Percentiles rank a stretch among this genome's conserved stretches.
Conservation (phyloP, 2,797 vertebrate genomes). For the Myotis vivesi region DNA sequence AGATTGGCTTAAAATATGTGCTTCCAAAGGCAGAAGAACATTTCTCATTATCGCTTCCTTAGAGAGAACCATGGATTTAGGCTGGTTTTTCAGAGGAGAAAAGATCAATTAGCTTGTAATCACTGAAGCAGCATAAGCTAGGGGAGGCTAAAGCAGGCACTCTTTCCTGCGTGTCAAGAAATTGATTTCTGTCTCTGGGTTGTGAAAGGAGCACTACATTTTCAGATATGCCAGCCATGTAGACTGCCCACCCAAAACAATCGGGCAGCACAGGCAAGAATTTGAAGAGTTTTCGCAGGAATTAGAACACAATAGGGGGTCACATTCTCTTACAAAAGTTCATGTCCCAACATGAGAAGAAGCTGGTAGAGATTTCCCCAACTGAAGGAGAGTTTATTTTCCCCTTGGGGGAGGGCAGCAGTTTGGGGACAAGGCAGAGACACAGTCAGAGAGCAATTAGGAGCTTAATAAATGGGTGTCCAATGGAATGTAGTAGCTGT, state of each 20-base stretch:
- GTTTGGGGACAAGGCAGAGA: not conserved
- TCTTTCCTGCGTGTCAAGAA: not conserved
- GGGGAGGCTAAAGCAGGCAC: not conserved
- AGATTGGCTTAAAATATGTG: slow-evolving; percentile 48
- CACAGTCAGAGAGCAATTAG: not conserved
- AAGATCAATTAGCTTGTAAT: slow-evolving; percentile 59
- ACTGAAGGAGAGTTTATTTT: not conserved
- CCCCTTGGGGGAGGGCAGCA: not conserved
- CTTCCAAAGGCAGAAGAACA: not conserved
- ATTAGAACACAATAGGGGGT: not conserved
- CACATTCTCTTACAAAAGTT: not conserved
- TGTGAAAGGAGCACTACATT: slow-evolving; percentile 3
- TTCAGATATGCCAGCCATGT: not conserved
- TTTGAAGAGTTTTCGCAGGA: not conserved
- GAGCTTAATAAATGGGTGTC: not conserved
- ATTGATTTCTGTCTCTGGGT: slow-evolving; percentile 2
- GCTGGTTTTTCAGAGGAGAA: slow-evolving; percentile 29
- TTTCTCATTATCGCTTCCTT: slow-evolving; percentile 30
- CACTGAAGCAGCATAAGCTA: not conserved
- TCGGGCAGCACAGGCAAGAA: not conserved
- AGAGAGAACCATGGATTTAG: slow-evolving; percentile 24
- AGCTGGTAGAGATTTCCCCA: not conserved
- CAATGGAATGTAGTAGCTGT: not conserved
- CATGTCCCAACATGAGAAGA: not conserved
- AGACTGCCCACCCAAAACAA: not conserved